Evolutionary conservation across 2,113 vertebrate species (phyloP), one percentile per base, ranked within the genome.

Genomic region (Crotalus viridis): DNA sequence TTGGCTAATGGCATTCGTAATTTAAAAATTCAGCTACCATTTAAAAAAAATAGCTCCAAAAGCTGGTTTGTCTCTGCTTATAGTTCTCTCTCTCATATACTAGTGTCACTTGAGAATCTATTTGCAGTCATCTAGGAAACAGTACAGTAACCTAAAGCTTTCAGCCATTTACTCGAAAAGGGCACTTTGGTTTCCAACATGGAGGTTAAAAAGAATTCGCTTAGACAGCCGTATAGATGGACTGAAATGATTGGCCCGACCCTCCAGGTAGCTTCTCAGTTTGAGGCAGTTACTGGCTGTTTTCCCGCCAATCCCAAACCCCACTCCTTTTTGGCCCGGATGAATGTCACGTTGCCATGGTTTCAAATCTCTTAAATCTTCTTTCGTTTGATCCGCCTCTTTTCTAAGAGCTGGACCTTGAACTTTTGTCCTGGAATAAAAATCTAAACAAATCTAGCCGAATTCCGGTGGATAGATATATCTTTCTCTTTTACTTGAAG

Each of bases 291-390:
- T n/a, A 89, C 21, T 59, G 74, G 89, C 21, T 43, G 28, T 48
- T 21, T 54, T 17, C 26, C 10, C 19, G 12, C 28, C 87, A 89
- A 89, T 89, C 91, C 54, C 28, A 92, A 55, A 4, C 15, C 52
- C 4, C 10, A 0, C 39, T 28, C 33, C 26, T 6, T 2, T 10
- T n/a, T 10, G 10, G 17, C 46, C 6, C 2, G 1, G 19, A 19
- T 26, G 51, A 92, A 55, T 69, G 43, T 17, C 9, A 6, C 22
- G 89, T 93, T 90, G 89, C 89, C n/a, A 90, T 87, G 89, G 88
- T 43, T 64, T 43, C 92, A 52, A 51, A 12, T 0, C 74, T 51
- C 54, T 85, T 85, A 59, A 57, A 85, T 51, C 43, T 90, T 61
- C 7, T 61, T 89, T 54, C 59, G 1, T n/a, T 55, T 6, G 39